These are phyloP conservation scores for Spodoptera littoralis DNA, from an alignment of 2,888 invertebrate genomes.

Conservation along the genomic window DNA sequence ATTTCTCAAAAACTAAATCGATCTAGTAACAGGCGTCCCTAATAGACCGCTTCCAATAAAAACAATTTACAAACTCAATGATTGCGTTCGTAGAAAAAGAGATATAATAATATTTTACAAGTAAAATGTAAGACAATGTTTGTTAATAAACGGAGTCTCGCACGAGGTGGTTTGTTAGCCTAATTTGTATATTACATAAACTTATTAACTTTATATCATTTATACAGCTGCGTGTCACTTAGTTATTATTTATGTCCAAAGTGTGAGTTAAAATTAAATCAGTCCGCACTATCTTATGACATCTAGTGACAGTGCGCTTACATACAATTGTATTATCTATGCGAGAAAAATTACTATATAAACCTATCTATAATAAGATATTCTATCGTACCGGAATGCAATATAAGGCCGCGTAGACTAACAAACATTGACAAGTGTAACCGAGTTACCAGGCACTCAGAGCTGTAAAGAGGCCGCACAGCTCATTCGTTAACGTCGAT, in stretches of 20 bases:
- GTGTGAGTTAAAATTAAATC: constrained; percentile 54
- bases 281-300: constrained; percentile 49
- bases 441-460: constrained; percentile 56
- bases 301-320: constrained; percentile 55
- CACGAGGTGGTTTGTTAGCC: constrained; percentile 45
- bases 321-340: constrained; percentile 53
- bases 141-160: constrained; percentile 57
- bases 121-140: constrained; percentile 67
- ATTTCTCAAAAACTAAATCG: constrained; percentile 52
- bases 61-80: constrained; percentile 84
- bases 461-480: constrained; percentile 36
- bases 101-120: constrained; percentile 82
- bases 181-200: constrained; percentile 52
- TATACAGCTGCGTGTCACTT: constrained; percentile 51
- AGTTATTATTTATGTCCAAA: constrained; percentile 50
- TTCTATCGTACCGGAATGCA: constrained; percentile 57
- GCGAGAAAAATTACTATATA: constrained; percentile 50
- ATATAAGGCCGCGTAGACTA: constrained; percentile 51
- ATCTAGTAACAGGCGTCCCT: constrained; percentile 60
- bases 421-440: constrained; percentile 56
- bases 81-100: constrained; percentile 82
- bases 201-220: constrained; percentile 46
- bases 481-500: constrained; percentile 80
- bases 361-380: constrained; percentile 50
- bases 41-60: constrained; percentile 75